phyloP scores from a whole-genome alignment of 2,888 invertebrate genomes.

The Thecocarcelia acutangulata region DNA sequence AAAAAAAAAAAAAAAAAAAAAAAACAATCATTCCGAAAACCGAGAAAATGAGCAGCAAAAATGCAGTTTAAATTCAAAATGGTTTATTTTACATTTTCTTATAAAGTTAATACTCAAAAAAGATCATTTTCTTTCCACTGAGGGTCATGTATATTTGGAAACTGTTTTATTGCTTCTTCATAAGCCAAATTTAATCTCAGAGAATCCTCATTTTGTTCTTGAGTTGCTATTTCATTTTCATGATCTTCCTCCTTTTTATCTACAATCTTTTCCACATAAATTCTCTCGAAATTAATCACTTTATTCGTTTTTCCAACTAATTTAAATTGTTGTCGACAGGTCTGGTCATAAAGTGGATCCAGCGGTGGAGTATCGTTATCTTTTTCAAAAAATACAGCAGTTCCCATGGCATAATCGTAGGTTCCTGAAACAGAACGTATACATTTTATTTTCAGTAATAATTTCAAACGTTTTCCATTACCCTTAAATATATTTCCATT shows the following conservation, averaged over 20 bases:
- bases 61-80: background rate
- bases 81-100: slow-evolving; percentile 1
- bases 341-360: slow-evolving; percentile 84
- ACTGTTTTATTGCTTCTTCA: slow-evolving; percentile 77
- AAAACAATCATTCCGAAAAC: too few species aligned
- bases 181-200: slow-evolving; percentile 76
- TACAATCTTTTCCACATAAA: slow-evolving; percentile 83
- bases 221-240: slow-evolving; percentile 11
- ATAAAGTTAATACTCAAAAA: slow-evolving; percentile 16
- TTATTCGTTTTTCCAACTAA: slow-evolving; percentile 86
- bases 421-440: slow-evolving; percentile 82
- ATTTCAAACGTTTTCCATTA: slow-evolving; percentile 71
- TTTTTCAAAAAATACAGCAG: slow-evolving; percentile 88
- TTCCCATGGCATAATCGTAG: slow-evolving; percentile 87
- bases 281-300: slow-evolving; percentile 85
- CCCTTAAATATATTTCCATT: slow-evolving; percentile 86
- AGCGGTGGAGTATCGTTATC: slow-evolving; percentile 82
- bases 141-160: slow-evolving; percentile 70
- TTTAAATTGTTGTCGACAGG: slow-evolving; percentile 83
- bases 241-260: slow-evolving; percentile 50
- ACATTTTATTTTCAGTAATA: background rate
- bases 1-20: slow-evolving; percentile 2
- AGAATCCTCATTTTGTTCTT: slow-evolving; percentile 51
- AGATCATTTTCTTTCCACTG: slow-evolving; percentile 60
- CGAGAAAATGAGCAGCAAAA: background rate